These are phyloP conservation scores for Hycleus phaleratus DNA, from an alignment of 1,140 invertebrate genomes.

Conservation along the genomic window DNA sequence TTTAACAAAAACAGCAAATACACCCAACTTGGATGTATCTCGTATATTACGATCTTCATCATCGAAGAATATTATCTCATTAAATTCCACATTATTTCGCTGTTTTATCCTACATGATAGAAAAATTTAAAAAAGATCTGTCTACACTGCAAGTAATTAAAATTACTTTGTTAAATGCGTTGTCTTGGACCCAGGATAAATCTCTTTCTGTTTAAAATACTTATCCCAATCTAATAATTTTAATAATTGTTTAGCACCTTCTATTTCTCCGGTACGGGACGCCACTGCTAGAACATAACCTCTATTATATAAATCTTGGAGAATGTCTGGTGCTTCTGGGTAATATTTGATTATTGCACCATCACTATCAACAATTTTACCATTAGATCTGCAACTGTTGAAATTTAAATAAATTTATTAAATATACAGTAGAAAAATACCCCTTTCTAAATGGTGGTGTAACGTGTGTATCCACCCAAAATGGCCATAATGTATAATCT, in stretches of 20 bases:
- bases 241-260: conserved; percentile 59
- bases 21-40: conserved; percentile 50
- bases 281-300: conserved; percentile 55
- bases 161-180: conserved; percentile 59
- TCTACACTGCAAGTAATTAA: neutral
- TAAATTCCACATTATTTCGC: conserved; percentile 47
- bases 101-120: conserved; percentile 50
- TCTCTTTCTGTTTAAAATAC: conserved; percentile 64
- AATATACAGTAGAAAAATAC: conserved; percentile 26
- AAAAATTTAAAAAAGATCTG: conserved; percentile 13
- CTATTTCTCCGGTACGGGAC: conserved; percentile 58
- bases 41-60: conserved; percentile 57
- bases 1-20: conserved; percentile 49
- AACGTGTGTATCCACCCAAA: conserved; percentile 67
- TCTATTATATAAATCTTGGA: conserved; percentile 49
- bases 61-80: conserved; percentile 67
- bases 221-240: conserved; percentile 61
- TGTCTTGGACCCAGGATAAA: conserved; percentile 66
- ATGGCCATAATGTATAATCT: conserved; percentile 75
- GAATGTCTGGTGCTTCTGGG: conserved; percentile 53
- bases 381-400: conserved; percentile 39
- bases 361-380: conserved; percentile 47
- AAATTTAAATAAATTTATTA: neutral
- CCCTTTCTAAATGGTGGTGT: conserved; percentile 54
- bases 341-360: conserved; percentile 49